phyloP scores from a whole-genome alignment of 2,888 invertebrate genomes.

The Sericinus montela region DNA sequence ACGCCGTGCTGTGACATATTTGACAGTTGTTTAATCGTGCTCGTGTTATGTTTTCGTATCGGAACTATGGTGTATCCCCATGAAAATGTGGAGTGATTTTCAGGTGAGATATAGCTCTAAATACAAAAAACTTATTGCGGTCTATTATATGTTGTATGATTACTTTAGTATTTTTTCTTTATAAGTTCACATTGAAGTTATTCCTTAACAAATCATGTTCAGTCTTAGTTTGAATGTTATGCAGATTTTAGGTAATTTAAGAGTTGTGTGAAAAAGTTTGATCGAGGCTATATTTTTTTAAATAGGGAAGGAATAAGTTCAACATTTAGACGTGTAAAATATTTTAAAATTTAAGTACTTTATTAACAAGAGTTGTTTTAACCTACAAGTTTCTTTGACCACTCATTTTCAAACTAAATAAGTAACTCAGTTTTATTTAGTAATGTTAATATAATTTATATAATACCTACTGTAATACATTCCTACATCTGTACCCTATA shows the following conservation, averaged over 20 bases:
- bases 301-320: not conserved
- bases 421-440: no score
- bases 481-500: no score
- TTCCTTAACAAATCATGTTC: not conserved
- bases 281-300: not conserved
- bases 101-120: constrained; percentile 54
- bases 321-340: not conserved
- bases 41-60: constrained; percentile 76
- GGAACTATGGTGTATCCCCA: constrained; percentile 79
- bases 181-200: not conserved
- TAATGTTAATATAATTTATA: no score
- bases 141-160: not conserved
- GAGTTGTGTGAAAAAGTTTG: not conserved
- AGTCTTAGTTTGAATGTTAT: not conserved
- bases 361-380: not conserved
- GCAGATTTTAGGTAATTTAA: not conserved
- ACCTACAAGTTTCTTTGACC: not conserved
- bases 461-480: no score
- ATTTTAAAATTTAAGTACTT: constrained; percentile 7
- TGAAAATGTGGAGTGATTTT: constrained; percentile 80
- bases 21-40: constrained; percentile 77
- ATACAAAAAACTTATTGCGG: not conserved
- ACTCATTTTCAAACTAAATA: no score
- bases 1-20: constrained; percentile 66
- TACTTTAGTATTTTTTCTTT: constrained; percentile 1